Evolutionary conservation across 2,797 vertebrate genomes (phyloP).

Genomic region (Sarcophilus harrisii): DNA sequence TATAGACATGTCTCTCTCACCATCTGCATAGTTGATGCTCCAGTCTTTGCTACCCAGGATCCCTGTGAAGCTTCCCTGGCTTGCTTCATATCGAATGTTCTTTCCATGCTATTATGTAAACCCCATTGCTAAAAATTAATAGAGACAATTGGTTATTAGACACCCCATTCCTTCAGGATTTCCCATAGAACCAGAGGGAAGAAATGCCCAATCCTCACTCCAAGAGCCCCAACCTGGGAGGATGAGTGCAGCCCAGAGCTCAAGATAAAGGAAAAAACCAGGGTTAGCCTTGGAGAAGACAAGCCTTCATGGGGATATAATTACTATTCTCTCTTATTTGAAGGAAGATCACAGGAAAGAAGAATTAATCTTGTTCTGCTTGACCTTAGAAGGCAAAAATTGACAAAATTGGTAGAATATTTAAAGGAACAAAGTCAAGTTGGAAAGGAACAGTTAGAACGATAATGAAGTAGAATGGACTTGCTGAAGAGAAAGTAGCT

Average conservation of each 20-base stretch:
- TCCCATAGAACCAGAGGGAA: neutral
- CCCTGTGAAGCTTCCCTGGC: neutral
- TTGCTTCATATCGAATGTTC: neutral
- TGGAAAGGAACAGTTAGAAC: neutral
- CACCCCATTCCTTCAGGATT: neutral
- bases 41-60: neutral
- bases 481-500: neutral
- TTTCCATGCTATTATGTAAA: neutral
- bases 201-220: neutral
- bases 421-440: neutral
- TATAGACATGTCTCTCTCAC: neutral
- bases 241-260: neutral
- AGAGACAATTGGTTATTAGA: neutral
- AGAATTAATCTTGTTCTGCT: neutral
- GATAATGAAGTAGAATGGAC: neutral
- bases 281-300: neutral
- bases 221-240: neutral
- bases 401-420: neutral
- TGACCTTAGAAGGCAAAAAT: neutral
- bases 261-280: neutral
- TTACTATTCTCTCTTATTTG: neutral
- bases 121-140: neutral
- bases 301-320: neutral
- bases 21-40: neutral
- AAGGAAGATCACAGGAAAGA: neutral